Base-by-base conservation (phyloP, 2,797 vertebrate species). In the Microctenopoma stevenorrisi region DNA sequence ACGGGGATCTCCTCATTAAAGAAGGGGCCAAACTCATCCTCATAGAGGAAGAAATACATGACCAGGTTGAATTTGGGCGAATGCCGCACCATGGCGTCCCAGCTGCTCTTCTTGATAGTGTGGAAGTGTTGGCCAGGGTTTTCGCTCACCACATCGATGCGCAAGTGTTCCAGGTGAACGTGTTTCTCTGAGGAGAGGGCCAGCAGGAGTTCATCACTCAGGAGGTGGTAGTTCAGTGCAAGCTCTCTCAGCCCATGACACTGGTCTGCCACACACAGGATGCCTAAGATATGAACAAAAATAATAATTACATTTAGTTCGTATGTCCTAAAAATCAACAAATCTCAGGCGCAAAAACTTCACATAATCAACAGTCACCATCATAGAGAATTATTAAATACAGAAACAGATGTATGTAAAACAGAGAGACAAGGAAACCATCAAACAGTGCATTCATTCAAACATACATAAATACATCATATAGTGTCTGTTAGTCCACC, bases 21-120 rank as follows among this genome's bases (percentile, higher is more conserved):
- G 91, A 99, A 99, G 0, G 96, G 97, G 65, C 96, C 95, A 13
- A 99, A 99, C 91, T 99, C 97, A 14, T 99, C 95, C 87, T 99
- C 97, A 0, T 99, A 98, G 68, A 99, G 94, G 90, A 98, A 99
- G 87, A 99, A 99, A 93, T 99, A 99, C 98, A 99, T 98, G 35
- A 99, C 98, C 87, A 99, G 91, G 86, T 96, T 99, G 60, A 99
- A 97, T 90, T 99, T 98, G 46, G 98, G 98, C 7, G 98, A 99
- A 86, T 99, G 98, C 68, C 91, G 95, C 90, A 98, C 94, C 93
- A 99, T 97, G 90, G 97, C 97, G 12, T 99, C 97, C 98, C 98
- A 99, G 92, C 98, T 99, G 95, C 96, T 98, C 92, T 96, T 98
- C 90, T 97, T 96, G 87, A 99, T 96, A 2, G 94, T 91, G 90